Conservation (phyloP, 1,140 invertebrate species). For the Drosophila bipectinata region DNA sequence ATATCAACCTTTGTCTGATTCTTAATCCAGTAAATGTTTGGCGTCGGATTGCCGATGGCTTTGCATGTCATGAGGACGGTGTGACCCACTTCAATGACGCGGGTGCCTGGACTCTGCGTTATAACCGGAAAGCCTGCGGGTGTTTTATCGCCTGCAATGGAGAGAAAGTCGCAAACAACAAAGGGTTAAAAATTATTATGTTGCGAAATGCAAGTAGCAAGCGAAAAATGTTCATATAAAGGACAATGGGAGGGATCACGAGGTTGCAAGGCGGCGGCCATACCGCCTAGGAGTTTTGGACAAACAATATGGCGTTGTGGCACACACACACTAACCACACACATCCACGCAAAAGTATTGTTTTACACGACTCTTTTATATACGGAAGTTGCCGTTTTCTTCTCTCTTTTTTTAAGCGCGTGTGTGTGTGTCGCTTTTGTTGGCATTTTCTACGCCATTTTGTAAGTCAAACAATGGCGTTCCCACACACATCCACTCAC, state of each 20-base stretch:
- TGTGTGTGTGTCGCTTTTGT: slow-evolving; percentile 65
- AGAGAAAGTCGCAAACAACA: slow-evolving; percentile 35
- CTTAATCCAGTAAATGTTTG: slow-evolving; percentile 96
- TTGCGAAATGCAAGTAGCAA: slow-evolving; percentile 43
- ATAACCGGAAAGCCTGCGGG: slow-evolving; percentile 96
- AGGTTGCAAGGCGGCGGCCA: background rate
- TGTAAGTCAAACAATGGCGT: slow-evolving; percentile 78
- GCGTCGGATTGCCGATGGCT: slow-evolving; percentile 93
- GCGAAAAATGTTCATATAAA: slow-evolving; percentile 34
- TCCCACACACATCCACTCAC: slow-evolving; percentile 28
- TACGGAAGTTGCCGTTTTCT: slow-evolving; percentile 74
- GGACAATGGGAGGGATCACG: slow-evolving; percentile 18
- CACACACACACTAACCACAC: slow-evolving; percentile 4
- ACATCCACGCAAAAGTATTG: slow-evolving; percentile 65
- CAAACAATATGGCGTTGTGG: slow-evolving; percentile 69
- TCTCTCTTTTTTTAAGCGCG: slow-evolving; percentile 19
- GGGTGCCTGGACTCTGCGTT: slow-evolving; percentile 89
- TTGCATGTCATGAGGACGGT: slow-evolving; percentile 94
- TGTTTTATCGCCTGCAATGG: slow-evolving; percentile 90
- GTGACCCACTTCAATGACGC: slow-evolving; percentile 98
- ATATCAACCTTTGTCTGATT: slow-evolving; percentile 95
- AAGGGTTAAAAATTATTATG: slow-evolving; percentile 74
- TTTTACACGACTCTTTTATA: slow-evolving; percentile 79
- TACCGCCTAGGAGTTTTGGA: slow-evolving; percentile 47
- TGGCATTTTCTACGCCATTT: slow-evolving; percentile 74